Percentiles rank a stretch among this genome's conserved stretches.
These are phyloP conservation scores for Arenaria interpres DNA, from an alignment of 2,113 vertebrate genomes.

Conservation along the genomic window DNA sequence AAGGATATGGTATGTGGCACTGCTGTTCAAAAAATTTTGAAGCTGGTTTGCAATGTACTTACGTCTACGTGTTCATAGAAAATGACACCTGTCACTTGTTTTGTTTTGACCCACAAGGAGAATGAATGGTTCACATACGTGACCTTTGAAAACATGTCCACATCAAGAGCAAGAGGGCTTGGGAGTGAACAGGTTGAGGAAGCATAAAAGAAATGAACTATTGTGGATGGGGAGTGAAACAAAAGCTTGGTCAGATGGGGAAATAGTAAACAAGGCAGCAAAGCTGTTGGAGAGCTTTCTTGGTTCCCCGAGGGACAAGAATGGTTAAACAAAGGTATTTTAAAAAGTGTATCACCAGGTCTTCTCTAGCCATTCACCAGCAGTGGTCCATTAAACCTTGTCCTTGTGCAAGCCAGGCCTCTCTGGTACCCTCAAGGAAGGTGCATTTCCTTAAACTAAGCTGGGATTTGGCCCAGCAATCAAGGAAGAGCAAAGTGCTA, in stretches of 20 bases:
- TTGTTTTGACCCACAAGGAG: constrained; percentile 60
- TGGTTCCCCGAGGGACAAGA: background rate
- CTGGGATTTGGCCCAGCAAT: background rate
- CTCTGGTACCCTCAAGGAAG: background rate
- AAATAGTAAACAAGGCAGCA: background rate
- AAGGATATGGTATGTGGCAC: constrained; percentile 52
- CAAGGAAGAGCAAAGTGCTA: background rate
- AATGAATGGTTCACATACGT: background rate
- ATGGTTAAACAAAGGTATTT: background rate
- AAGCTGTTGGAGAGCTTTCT: background rate
- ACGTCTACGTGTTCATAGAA: constrained; percentile 38
- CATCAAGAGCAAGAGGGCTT: background rate
- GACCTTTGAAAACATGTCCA: constrained; percentile 16
- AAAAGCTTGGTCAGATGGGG: background rate
- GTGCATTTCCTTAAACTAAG: background rate
- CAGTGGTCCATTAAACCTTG: background rate
- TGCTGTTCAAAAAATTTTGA: constrained; percentile 65
- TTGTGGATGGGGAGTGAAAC: background rate
- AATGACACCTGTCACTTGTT: constrained; percentile 35
- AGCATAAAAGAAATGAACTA: background rate
- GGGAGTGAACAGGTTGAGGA: background rate
- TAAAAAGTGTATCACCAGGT: background rate
- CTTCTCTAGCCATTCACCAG: background rate
- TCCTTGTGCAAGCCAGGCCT: background rate
- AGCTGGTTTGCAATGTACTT: constrained; percentile 50